A percentile compares a stretch with the other conserved stretches of the same genome.
These are phyloP conservation scores for Eublepharis macularius DNA, from an alignment of 2,113 vertebrate species.

Conservation along the genomic window DNA sequence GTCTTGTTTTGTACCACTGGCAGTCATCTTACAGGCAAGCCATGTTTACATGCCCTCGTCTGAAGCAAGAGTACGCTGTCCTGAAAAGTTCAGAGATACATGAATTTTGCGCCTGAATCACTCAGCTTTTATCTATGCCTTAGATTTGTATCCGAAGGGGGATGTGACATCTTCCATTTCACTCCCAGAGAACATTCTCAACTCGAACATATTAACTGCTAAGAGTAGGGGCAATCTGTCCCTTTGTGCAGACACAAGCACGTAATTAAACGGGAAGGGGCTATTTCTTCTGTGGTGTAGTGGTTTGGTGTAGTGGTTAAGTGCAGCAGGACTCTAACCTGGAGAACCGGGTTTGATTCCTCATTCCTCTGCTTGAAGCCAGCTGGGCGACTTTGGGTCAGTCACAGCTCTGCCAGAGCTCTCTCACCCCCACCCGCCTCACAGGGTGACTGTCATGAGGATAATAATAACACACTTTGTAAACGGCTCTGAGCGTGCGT, in stretches of 20 bases:
- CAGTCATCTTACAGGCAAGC: not conserved
- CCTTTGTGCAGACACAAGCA: not conserved
- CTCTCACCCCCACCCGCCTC: too few species aligned
- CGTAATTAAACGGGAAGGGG: not conserved
- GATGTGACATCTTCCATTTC: not conserved
- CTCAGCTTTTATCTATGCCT: not conserved
- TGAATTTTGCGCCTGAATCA: not conserved
- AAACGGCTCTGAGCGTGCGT: too few species aligned
- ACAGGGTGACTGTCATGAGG: too few species aligned
- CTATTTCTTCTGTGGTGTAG: not conserved
- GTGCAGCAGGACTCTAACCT: too few species aligned
- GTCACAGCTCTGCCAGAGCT: too few species aligned
- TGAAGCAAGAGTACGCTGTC: not conserved
- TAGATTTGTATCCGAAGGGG: not conserved
- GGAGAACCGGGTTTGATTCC: too few species aligned
- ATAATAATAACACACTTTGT: too few species aligned
- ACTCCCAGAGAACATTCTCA: not conserved
- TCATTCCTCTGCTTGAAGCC: too few species aligned
- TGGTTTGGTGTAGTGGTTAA: too few species aligned
- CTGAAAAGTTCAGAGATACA: not conserved
- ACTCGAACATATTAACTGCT: not conserved
- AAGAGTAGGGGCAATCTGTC: not conserved
- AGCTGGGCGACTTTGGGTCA: too few species aligned
- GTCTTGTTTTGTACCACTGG: not conserved
- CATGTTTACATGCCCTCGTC: not conserved